Percentiles rank a stretch among this genome's conserved stretches.
Conservation (phyloP, 1,140 invertebrate species). For the Meloidogyne hapla region DNA sequence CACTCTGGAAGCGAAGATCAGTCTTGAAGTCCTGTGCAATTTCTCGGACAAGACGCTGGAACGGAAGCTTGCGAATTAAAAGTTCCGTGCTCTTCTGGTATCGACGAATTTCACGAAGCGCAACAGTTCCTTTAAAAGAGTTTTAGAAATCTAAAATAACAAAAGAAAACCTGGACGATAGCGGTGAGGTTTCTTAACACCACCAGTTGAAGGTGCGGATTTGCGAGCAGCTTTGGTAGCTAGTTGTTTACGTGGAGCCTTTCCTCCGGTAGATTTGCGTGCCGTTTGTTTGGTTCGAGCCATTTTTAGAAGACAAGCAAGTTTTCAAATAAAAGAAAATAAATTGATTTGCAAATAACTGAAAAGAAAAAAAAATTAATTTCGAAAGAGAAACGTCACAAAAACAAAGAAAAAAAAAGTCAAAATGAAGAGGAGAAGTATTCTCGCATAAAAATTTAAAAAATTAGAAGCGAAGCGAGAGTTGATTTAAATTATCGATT, state of each 20-base stretch:
- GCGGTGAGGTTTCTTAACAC: conserved; percentile 77
- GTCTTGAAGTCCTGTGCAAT: conserved; percentile 80
- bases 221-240: conserved; percentile 77
- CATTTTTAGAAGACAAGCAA: conserved; percentile 70
- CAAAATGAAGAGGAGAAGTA: too few relatives aligned
- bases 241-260: conserved; percentile 81
- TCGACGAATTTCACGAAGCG: conserved; percentile 66
- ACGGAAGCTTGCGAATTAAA: conserved; percentile 69
- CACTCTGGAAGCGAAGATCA: conserved; percentile 76
- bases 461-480: too few relatives aligned
- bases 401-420: too few relatives aligned
- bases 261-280: conserved; percentile 71
- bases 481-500: too few relatives aligned
- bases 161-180: conserved; percentile 60
- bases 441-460: too few relatives aligned
- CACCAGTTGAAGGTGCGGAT: conserved; percentile 76
- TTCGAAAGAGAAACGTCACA: too few relatives aligned
- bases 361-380: too few relatives aligned
- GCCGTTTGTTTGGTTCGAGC: conserved; percentile 83
- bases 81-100: conserved; percentile 76
- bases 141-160: not conserved
- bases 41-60: conserved; percentile 70
- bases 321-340: too few relatives aligned
- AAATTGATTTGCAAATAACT: too few relatives aligned
- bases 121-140: conserved; percentile 63